Evolutionary conservation across 2,888 invertebrate genomes (phyloP).

Genomic region (Phengaris alcon): DNA sequence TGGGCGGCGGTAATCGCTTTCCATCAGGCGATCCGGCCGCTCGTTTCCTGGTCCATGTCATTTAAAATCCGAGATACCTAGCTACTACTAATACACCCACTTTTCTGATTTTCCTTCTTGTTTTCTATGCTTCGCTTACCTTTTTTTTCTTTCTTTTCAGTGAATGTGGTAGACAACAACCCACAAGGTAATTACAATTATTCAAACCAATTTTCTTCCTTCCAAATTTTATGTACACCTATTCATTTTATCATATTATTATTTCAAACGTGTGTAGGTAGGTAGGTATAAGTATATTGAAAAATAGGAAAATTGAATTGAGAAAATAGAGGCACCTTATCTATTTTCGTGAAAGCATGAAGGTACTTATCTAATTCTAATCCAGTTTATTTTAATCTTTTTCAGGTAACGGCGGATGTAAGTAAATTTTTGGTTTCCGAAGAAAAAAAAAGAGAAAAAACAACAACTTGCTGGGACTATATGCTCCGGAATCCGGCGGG

Average conservation of each 20-base stretch:
- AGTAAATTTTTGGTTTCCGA: conserved; percentile 1
- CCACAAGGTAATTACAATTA: conserved; percentile 26
- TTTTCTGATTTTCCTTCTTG: background rate
- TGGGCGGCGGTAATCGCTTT: too few species aligned
- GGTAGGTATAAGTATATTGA: too few species aligned
- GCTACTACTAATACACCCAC: too few species aligned
- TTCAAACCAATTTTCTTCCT: background rate
- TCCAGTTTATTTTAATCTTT: conserved; percentile 9
- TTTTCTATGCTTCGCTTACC: conserved; percentile 24
- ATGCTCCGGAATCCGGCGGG: too few species aligned
- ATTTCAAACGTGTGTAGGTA: too few species aligned
- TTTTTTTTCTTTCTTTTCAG: conserved; percentile 38
- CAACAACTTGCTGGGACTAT: too few species aligned
- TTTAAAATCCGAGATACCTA: too few species aligned
- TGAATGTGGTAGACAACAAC: conserved; percentile 42
- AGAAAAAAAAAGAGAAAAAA: background rate
- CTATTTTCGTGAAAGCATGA: background rate
- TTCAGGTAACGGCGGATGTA: conserved; percentile 29
- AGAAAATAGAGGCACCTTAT: too few species aligned
- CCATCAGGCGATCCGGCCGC: too few species aligned
- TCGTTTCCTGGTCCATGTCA: too few species aligned
- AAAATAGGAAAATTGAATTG: too few species aligned
- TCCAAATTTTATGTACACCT: background rate
- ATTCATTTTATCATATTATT: too few species aligned
- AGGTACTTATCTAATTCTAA: background rate